Base-by-base conservation (phyloP, 2,797 vertebrate species). In the Oryzias sinensis region DNA sequence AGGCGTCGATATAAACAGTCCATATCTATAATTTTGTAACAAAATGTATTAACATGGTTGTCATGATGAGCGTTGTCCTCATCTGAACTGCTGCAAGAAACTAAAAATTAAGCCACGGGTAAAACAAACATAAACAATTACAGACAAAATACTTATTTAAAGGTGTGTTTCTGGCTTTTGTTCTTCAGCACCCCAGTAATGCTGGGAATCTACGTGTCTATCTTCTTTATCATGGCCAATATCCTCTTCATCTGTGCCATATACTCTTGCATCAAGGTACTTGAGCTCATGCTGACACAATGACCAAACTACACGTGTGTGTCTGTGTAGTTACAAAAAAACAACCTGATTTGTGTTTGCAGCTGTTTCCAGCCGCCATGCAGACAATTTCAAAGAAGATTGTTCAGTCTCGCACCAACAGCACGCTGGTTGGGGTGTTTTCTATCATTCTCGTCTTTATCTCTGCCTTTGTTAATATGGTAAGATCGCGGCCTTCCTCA, bases 381-480 rank as follows among this genome's bases (percentile, higher is more conserved):
- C 95, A 94, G 80, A 93, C 72, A 0, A 88, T 96, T 43, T 97
- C 96, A 1, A 94, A 88, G 62, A 90, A 93, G 84, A 98, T 98
- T 1, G 94, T 97, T 60, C 94, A 94, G 78, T 97, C 96, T 3
- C 93, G 94, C 37, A 91, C 91, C 52, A 95, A 93, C 83, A 97
- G 95, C 91, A 98, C 96, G 0, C 74, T 90, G 13, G 94, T 96
- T 4, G 96, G 93, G 18, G 90, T 96, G 58, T 94, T 95, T 57
- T 93, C 93, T 55, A 90, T 98, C 47, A 89, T 97, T 86, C 94
- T 98, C 0, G 94, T 97, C 83, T 97, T 97, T 76, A 84, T 93
- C 68, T 93, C 96, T 15, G 94, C 96, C 83, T 91, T 96, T 0
- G 79, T 95, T 80, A 97, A 93, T 85, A 97, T 98, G 95, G 96